Evolutionary conservation across 2,888 invertebrate genomes (phyloP), one percentile per base, ranked within the genome.

Genomic region (Cinara cedri): DNA sequence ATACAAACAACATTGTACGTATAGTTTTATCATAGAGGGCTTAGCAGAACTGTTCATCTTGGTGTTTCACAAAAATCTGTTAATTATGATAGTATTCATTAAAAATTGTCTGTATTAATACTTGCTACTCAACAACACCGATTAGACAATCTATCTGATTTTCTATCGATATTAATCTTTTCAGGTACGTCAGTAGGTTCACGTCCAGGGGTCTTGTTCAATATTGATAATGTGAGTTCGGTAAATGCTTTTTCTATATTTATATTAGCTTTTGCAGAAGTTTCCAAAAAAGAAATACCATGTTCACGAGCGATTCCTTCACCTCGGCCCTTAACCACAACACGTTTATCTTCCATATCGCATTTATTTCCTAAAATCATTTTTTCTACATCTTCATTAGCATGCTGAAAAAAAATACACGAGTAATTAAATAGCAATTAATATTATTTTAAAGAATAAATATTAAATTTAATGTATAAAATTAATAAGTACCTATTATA

Each of bases 321-420:
- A 82, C 97, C 98, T 81, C 94, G 90, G 84, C 96, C 96, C 87
- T 93, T 96, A 87, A 92, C 93, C 80, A 98, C 97, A 81, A 94
- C 92, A 83, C 97, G 89, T 86, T 94, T 96, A 85, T 97, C 97
- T 84, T 95, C 93, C 95, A 97, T 95, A 88, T 98, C 98, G 89
- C 97, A 96, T 88, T 98, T 98, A 87, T 98, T 98, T 83, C 97
- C 98, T 84, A 98, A 88, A 84, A 98, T 97, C 97, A 98, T 97
- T 88, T 97, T 97, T 86, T 98, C 97, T 75, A 98, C 97, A 88
- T 98, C 97, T 88, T 97, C 97, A 88, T 96, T 97, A 34, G 97
- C 97, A 87, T 97, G 97, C 96, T 96, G 85, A 44, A 87, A 88
- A 82, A 80, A 83, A 82, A 78, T 21, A 71, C 3, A 10, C 3